Conservation (phyloP, 2,113 vertebrate species). For the Athene noctua region DNA sequence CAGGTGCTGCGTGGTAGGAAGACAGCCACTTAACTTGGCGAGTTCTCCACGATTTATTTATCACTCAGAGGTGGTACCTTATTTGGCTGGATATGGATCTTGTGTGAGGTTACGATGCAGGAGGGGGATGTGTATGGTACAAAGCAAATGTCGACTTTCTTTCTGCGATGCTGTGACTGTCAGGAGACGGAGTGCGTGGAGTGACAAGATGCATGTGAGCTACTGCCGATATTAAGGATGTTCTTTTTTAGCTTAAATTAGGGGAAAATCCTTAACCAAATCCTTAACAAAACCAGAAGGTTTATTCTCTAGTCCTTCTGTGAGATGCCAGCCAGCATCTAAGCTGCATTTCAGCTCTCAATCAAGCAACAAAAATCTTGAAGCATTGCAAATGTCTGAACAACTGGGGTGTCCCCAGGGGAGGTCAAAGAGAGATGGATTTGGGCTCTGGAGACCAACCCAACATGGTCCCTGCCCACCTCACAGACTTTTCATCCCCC, state of each 20-base stretch:
- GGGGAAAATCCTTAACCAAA: background rate
- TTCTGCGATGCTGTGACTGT: background rate
- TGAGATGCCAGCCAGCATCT: background rate
- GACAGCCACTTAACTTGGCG: background rate
- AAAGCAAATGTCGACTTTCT: background rate
- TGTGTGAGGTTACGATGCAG: background rate
- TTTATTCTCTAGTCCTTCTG: background rate
- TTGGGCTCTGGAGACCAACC: background rate
- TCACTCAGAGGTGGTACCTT: background rate
- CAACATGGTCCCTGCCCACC: background rate
- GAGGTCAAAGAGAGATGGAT: background rate
- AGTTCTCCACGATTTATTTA: background rate
- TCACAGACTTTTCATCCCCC: rapidly evolving
- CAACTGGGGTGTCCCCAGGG: background rate
- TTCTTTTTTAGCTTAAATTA: background rate
- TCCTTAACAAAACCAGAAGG: background rate
- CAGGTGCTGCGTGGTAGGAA: constrained; percentile 33
- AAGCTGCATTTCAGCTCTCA: background rate
- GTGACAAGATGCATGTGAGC: background rate
- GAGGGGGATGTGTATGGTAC: background rate
- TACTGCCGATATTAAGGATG: background rate
- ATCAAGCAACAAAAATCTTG: background rate
- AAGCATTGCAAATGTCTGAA: background rate
- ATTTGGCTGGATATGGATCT: background rate
- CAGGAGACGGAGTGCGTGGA: background rate